A percentile compares a stretch with the other conserved stretches of the same genome.
Evolutionary conservation across 2,888 invertebrate species (phyloP).

Genomic region (Ophioninae sp.): DNA sequence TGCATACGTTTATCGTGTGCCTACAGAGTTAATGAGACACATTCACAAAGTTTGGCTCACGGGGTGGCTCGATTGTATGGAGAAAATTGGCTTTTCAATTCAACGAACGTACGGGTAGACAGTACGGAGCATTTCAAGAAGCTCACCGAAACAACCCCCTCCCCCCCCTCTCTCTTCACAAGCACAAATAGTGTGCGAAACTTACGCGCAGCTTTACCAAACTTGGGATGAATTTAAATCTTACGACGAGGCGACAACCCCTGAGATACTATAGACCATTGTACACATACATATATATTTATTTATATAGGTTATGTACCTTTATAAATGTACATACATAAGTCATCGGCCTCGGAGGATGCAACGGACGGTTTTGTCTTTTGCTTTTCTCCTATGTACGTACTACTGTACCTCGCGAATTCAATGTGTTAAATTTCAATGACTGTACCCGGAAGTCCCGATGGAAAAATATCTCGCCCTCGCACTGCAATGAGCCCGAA

Average conservation of each 20-base stretch:
- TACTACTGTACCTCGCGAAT: neutral
- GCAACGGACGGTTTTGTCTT: constrained; percentile 22
- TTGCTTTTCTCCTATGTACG: neutral
- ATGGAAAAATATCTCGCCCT: neutral
- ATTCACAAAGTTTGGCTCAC: constrained; percentile 78
- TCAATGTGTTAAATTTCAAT: neutral
- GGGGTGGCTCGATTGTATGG: constrained; percentile 78
- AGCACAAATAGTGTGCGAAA: constrained; percentile 64
- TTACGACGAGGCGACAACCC: constrained; percentile 67
- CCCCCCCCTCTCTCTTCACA: constrained; percentile 6
- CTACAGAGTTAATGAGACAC: constrained; percentile 78
- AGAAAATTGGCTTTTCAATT: constrained; percentile 80
- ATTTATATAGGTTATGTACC: constrained; percentile 4
- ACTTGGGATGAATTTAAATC: constrained; percentile 78
- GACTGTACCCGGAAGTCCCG: neutral
- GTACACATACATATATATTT: constrained; percentile 31
- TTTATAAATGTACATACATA: constrained; percentile 19
- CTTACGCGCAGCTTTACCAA: constrained; percentile 69
- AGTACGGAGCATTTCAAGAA: constrained; percentile 29
- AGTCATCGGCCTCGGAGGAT: constrained; percentile 15
- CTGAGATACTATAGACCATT: constrained; percentile 8
- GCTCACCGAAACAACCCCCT: constrained; percentile 25
- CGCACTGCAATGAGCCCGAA: neutral
- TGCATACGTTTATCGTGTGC: constrained; percentile 59
- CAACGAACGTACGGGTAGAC: constrained; percentile 58